Evolutionary conservation across 1,140 invertebrate genomes (phyloP).

Genomic region (Chironomus tepperi): DNA sequence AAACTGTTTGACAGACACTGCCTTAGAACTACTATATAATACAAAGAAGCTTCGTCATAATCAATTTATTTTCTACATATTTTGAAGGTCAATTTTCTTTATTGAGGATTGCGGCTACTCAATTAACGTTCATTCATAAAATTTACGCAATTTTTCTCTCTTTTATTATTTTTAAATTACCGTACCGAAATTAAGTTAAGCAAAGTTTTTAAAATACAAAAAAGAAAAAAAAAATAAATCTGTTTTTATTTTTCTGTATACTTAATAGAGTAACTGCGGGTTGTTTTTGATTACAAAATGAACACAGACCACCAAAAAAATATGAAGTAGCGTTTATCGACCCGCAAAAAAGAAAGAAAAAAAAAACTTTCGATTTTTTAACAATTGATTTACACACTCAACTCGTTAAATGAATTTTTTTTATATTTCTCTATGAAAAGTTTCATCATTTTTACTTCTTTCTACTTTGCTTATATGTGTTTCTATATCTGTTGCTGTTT

Average conservation of each 20-base stretch:
- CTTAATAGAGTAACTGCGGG: not conserved
- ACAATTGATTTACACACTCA: conserved; percentile 2
- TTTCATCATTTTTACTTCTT: not conserved
- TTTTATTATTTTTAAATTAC: not conserved
- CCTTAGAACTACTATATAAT: no score
- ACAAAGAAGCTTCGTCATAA: no score
- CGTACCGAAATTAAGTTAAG: not conserved
- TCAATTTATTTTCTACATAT: no score
- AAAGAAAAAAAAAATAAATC: not conserved
- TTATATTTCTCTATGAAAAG: not conserved
- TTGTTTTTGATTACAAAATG: not conserved
- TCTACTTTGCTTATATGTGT: not conserved
- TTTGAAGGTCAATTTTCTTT: no score
- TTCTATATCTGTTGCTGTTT: not conserved
- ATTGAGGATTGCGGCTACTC: no score
- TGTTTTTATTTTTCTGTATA: no score
- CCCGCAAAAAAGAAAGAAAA: not conserved
- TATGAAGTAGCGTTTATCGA: not conserved
- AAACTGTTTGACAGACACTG: no score
- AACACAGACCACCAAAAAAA: no score
- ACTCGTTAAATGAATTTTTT: not conserved
- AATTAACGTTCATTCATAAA: no score
- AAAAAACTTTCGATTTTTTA: conserved; percentile 9
- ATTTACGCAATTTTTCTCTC: no score
- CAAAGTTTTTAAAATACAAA: not conserved